Evolutionary conservation across 1,140 invertebrate genomes (phyloP).

Genomic region (Galendromus occidentalis): DNA sequence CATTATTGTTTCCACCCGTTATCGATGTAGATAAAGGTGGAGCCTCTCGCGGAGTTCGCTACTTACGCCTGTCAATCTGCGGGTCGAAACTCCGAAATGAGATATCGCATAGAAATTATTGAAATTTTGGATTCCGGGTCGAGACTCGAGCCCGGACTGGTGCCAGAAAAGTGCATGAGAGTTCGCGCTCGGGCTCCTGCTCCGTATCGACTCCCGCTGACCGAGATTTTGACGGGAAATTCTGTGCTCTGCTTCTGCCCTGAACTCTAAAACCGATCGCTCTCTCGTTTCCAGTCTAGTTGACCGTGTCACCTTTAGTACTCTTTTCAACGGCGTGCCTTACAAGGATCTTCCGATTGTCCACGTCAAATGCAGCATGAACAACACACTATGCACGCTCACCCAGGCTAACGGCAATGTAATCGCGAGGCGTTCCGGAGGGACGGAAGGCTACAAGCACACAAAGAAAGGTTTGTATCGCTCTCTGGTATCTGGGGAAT

Average conservation of each 20-base stretch:
- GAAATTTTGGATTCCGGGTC: no score
- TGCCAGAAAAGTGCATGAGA: no score
- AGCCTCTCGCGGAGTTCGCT: no score
- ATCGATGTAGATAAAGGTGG: no score
- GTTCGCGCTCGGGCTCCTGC: no score
- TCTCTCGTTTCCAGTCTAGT: background rate
- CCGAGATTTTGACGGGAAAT: no score
- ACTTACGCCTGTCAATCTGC: no score
- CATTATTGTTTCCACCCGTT: background rate
- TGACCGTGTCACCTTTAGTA: constrained; percentile 35
- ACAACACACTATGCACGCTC: constrained; percentile 65
- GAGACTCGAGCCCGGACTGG: no score
- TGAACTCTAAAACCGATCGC: no score
- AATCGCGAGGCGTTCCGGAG: constrained; percentile 36
- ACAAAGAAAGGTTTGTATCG: constrained; percentile 49
- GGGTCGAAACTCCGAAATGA: no score
- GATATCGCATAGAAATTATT: no score
- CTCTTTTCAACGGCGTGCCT: constrained; percentile 49
- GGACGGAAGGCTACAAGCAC: constrained; percentile 83
- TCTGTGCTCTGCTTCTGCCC: background rate
- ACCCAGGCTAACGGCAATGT: constrained; percentile 42
- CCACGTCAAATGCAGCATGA: constrained; percentile 53
- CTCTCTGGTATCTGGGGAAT: background rate
- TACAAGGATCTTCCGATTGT: constrained; percentile 59
- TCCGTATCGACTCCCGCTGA: no score